Evolutionary conservation across 2,113 vertebrate species (phyloP).

Genomic region (Marcusenius ussheri): DNA sequence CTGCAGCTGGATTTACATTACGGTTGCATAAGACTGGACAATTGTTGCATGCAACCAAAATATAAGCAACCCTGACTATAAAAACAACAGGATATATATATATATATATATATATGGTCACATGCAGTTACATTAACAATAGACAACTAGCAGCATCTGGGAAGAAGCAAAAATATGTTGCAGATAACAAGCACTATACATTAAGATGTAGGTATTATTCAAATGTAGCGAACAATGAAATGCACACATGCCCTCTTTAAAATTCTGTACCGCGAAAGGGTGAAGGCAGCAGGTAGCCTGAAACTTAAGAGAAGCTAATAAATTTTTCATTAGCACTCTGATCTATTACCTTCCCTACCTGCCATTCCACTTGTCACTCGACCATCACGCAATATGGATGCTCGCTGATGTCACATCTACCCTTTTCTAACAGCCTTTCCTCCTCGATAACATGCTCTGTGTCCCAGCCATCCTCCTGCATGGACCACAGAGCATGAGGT

Average conservation of each 20-base stretch:
- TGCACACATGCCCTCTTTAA: slow-evolving; percentile 23
- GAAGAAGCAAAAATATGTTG: neutral
- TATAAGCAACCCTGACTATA: neutral
- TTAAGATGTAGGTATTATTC: neutral
- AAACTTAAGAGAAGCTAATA: slow-evolving; percentile 31
- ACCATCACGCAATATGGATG: slow-evolving; percentile 45
- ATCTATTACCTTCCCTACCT: slow-evolving; percentile 54
- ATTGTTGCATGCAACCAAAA: neutral
- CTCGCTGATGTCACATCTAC: slow-evolving; percentile 16
- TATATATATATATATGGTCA: neutral
- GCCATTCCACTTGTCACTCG: slow-evolving; percentile 46
- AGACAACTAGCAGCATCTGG: neutral
- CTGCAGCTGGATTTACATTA: neutral
- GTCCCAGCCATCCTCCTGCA: neutral
- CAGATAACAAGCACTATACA: neutral
- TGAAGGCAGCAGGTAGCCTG: slow-evolving; percentile 17
- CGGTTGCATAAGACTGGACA: neutral
- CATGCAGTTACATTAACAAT: neutral
- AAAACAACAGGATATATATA: neutral
- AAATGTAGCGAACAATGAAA: neutral
- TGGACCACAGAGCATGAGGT: slow-evolving; percentile 16
- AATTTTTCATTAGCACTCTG: slow-evolving; percentile 40
- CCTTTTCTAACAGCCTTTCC: slow-evolving; percentile 21
- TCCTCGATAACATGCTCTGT: neutral
- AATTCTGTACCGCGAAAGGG: slow-evolving; percentile 24